Conservation (phyloP, 2,113 vertebrate genomes). For the Nycticebus coucang region DNA sequence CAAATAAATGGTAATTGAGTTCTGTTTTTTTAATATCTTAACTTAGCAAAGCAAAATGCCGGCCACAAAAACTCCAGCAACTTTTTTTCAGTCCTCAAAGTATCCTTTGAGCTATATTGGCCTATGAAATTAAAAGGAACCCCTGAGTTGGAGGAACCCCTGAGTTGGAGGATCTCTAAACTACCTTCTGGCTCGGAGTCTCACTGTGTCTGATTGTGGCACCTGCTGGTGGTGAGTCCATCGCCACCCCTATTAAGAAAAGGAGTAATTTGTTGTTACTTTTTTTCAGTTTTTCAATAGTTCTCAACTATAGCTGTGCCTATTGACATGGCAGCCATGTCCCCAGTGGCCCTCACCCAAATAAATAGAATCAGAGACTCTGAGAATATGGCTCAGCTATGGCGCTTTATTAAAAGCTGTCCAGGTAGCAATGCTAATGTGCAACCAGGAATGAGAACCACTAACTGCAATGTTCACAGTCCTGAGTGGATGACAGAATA, state of each 20-base stretch:
- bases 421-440: neutral
- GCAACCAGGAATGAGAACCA: neutral
- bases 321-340: neutral
- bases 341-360: neutral
- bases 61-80: neutral
- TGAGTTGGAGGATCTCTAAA: neutral
- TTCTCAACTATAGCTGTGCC: neutral
- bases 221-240: neutral
- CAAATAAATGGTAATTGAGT: neutral
- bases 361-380: neutral
- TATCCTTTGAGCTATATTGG: neutral
- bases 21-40: conserved; percentile 41
- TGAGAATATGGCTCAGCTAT: neutral
- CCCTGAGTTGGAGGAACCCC: neutral
- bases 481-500: neutral
- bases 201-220: neutral
- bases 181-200: neutral
- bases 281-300: neutral
- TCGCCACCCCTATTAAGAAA: neutral
- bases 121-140: neutral
- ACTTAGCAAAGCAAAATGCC: neutral
- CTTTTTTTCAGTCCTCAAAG: conserved; percentile 3
- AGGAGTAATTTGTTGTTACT: neutral
- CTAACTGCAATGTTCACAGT: neutral
- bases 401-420: neutral